phyloP scores from a whole-genome alignment of 1,140 invertebrate species.

The Conopomorpha cramerella region DNA sequence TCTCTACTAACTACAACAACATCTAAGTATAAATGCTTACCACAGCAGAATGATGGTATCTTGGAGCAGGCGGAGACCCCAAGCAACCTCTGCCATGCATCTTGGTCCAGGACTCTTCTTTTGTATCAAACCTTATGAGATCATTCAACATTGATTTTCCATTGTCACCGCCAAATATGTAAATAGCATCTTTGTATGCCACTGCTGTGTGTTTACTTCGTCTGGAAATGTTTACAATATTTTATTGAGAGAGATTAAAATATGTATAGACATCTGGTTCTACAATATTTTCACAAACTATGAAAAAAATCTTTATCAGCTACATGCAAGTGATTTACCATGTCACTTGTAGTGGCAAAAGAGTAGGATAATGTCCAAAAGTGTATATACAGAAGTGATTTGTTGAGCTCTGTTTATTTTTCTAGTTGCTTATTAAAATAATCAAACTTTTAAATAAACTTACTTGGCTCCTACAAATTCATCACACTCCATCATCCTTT shows the following conservation, averaged over 20 bases:
- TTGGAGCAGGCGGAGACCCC: slow-evolving; percentile 83
- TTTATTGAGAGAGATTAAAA: neutral
- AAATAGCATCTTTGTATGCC: slow-evolving; percentile 93
- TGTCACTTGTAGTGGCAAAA: too few relatives aligned
- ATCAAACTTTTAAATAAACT: slow-evolving; percentile 8
- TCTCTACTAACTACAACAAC: neutral
- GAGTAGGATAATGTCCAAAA: too few relatives aligned
- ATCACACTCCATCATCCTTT: slow-evolving; percentile 92
- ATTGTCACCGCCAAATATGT: slow-evolving; percentile 96
- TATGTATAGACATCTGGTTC: neutral
- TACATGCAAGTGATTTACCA: too few relatives aligned
- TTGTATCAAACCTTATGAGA: slow-evolving; percentile 90
- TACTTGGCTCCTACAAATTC: slow-evolving; percentile 96
- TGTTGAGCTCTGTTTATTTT: too few relatives aligned
- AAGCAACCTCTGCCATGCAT: slow-evolving; percentile 88
- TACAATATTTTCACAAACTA: neutral
- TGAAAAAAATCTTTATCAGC: slow-evolving; percentile 2
- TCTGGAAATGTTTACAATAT: slow-evolving; percentile 50
- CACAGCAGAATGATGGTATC: slow-evolving; percentile 95
- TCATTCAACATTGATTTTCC: slow-evolving; percentile 96
- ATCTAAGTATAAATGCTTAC: slow-evolving; percentile 44
- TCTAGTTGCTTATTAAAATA: too few relatives aligned
- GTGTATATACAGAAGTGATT: too few relatives aligned
- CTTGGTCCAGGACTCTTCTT: slow-evolving; percentile 94
- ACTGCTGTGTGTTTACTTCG: slow-evolving; percentile 96